Conservation (phyloP, 2,888 invertebrate species). For the Chymomyza amoena region DNA sequence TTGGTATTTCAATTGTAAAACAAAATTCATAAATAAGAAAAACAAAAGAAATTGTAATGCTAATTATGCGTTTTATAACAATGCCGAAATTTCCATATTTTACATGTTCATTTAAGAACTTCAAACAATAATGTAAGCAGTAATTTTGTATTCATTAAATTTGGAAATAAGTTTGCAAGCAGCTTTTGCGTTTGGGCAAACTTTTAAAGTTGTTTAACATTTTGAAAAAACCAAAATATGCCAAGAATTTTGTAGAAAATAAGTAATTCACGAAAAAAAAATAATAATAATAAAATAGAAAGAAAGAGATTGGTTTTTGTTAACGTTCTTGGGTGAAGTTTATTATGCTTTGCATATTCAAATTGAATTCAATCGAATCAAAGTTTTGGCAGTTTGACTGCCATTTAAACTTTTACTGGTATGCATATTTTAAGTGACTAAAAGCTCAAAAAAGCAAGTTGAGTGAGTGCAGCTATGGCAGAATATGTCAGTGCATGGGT, state of each 20-base stretch:
- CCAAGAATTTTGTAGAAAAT: conserved; percentile 19
- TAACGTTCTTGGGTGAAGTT: conserved; percentile 14
- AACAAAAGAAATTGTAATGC: conserved; percentile 10
- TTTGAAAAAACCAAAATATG: conserved; percentile 17
- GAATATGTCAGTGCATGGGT: background rate
- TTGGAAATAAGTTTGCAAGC: background rate
- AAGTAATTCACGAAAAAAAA: background rate
- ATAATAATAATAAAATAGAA: conserved; percentile 7
- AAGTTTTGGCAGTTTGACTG: conserved; percentile 31
- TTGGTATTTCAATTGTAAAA: background rate
- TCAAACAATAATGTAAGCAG: background rate
- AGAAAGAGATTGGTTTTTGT: conserved; percentile 2
- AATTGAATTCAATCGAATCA: conserved; percentile 21
- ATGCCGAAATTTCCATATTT: conserved; percentile 6
- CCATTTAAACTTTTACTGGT: background rate
- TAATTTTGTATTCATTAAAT: background rate
- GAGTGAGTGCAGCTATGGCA: conserved; percentile 34
- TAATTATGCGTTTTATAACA: conserved; percentile 15
- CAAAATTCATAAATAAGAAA: background rate
- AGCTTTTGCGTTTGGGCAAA: background rate
- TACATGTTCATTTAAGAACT: background rate
- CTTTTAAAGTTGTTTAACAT: background rate
- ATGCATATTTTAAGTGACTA: conserved; percentile 43
- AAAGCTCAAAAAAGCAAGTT: conserved; percentile 29
- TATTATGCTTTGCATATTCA: conserved; percentile 16